Base-by-base conservation (phyloP, 1,140 invertebrate genomes). In the Apis cerana region DNA sequence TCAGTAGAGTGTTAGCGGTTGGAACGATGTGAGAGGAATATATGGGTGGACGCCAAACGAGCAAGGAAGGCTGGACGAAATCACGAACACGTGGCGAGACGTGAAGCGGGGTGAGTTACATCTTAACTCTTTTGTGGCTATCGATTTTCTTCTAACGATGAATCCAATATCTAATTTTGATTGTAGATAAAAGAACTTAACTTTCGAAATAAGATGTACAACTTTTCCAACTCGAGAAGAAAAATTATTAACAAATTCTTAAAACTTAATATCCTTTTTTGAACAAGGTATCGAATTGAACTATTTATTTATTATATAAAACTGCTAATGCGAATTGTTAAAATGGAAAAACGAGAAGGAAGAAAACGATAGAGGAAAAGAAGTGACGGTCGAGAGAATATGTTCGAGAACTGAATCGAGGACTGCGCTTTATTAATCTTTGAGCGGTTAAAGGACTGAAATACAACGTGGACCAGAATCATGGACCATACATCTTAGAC, bases 11-110 rank as follows among this genome's bases (percentile, higher is more conserved):
- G 27, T 62, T 27, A 52, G 72, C 64, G 76, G 70, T 72, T 72
- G 74, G 71, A 85, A 90, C 80, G 81, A 91, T 91, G 90, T 91
- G 89, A 91, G 83, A 89, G 82, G 76, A 84, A 78, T 85, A 84
- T 81, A 84, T 85, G 82, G 77, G 85, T 81, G 81, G 86, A 86
- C 83, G 86, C 86, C 89, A 89, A 86, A 86, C 82, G 78, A 78
- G 81, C 79, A 80, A 88, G 80, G 80, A 80, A 91, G 80, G 92
- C 80, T 88, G 85, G 85, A 88, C 92, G 92, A 92, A 93, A 93
- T 93, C 89, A 92, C 92, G 92, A 93, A 91, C 87, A 91, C 92
- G 90, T 93, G 92, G 92, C 88, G 89, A 75, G 92, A 93, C 91
- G 86, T 93, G 65, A 93, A 93, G 92, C 92, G 90, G 92, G 92